Evolutionary conservation across 1,140 invertebrate species (phyloP), one percentile per base, ranked within the genome.

Genomic region (Cydia strobilella): DNA sequence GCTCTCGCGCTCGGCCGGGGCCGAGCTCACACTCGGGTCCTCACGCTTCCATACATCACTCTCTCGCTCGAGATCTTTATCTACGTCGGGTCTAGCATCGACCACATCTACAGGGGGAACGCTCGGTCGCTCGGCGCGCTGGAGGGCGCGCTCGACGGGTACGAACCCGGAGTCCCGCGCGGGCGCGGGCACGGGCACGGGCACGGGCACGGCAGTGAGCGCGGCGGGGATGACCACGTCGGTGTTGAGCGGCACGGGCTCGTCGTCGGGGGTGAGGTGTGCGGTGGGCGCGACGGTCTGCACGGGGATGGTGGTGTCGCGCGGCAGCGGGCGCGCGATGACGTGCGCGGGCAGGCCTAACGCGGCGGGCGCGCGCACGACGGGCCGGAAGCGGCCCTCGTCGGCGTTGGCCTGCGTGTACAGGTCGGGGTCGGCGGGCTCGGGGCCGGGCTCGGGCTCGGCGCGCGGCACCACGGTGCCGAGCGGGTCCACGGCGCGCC

Each of bases 401-500:
- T 95, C 95, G 77, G 93, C 94, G 85, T 95, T 95, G 84, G 94
- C 93, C 79, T 94, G 92, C 73, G 95, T 95, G 74, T 93, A 82
- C 66, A 80, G 85, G 79, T 94, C 94, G 76, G 94, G 92, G 76
- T 95, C 93, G 78, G 93, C 93, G 82, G 82, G 85, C 76, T 86
- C 83, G 15, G 86, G 86, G 74, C 86, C 20, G 89, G 1, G 88
- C 89, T 77, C 81, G 87, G 42, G 93, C 92, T 79, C 93, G 90
- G 48, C 89, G 90, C 73, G 86, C 86, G 65, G 94, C 94, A 80
- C 95, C 71, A 96, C 96, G 39, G 95, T 96, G 81, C 96, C 96
- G 84, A 95, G 82, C 35, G 96, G 96, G 94, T 96, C 96, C 82
- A 96, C 95, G 79, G 96, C 94, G 92, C 96, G 95, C 85, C 94